Conservation (phyloP, 1,140 invertebrate species). For the Drosophila arizonae region DNA sequence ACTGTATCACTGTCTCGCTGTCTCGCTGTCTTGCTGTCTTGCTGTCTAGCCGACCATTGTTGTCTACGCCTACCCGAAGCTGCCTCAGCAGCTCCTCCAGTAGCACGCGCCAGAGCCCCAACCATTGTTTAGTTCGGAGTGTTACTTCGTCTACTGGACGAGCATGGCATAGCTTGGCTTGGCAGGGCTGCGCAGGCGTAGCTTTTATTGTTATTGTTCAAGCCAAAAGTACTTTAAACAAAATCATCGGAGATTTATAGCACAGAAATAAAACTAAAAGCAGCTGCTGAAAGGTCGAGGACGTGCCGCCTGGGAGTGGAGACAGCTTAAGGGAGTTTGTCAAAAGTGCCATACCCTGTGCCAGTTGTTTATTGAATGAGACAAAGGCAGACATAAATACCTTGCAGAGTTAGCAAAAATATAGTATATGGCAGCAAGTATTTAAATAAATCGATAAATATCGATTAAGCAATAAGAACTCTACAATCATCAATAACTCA, state of each 20-base stretch:
- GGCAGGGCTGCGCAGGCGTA: constrained; percentile 38
- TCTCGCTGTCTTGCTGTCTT: too few species aligned
- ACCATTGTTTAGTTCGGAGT: constrained; percentile 31
- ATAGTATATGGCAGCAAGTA: too few species aligned
- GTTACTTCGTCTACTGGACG: constrained; percentile 36
- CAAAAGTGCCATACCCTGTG: not conserved
- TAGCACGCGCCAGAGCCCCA: constrained; percentile 40
- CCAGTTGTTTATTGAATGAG: too few species aligned
- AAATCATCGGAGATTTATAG: constrained; percentile 18
- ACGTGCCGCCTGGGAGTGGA: constrained; percentile 41
- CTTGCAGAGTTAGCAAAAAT: too few species aligned
- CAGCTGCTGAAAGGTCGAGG: constrained; percentile 63
- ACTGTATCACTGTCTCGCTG: not conserved
- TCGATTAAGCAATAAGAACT: not conserved
- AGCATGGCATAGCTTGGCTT: not conserved
- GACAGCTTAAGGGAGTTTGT: not conserved
- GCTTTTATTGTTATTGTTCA: constrained; percentile 69
- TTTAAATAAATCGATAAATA: not conserved
- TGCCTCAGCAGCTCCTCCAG: constrained; percentile 34
- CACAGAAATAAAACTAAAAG: constrained; percentile 23
- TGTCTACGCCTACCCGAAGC: constrained; percentile 63
- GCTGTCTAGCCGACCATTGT: constrained; percentile 24
- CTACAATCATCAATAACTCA: not conserved
- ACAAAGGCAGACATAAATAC: too few species aligned
- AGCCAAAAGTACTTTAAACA: constrained; percentile 10